Conservation (phyloP, 1,140 invertebrate species). For the Panulirus ornatus region DNA sequence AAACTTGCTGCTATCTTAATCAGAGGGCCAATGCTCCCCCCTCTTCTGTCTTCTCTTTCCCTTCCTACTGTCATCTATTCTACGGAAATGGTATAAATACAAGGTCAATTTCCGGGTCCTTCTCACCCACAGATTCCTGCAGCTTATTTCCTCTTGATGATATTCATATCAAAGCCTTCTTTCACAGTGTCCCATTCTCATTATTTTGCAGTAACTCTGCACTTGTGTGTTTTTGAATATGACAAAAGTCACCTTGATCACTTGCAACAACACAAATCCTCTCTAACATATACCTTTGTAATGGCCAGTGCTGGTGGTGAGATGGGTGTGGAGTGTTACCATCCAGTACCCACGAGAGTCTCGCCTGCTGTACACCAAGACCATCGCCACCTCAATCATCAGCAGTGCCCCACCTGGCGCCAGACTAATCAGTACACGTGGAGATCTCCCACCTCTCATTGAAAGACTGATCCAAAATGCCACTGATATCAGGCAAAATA, state of each 20-base stretch:
- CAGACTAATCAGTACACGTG: constrained; percentile 28
- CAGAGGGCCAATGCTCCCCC: background rate
- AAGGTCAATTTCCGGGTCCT: no score
- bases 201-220: no score
- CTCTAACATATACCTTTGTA: background rate
- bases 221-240: no score
- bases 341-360: background rate
- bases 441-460: constrained; percentile 36
- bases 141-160: no score
- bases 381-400: constrained; percentile 45
- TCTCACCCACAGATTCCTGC: no score
- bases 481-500: constrained; percentile 29
- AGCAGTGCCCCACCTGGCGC: constrained; percentile 37
- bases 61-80: no score
- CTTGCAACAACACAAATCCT: background rate
- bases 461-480: constrained; percentile 49
- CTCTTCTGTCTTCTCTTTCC: no score
- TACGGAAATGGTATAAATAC: no score
- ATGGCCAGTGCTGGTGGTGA: background rate
- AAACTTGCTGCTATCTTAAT: no score
- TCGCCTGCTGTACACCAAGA: constrained; percentile 20
- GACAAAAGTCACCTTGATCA: background rate
- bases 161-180: no score
- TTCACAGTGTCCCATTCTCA: no score
- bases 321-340: background rate